These are phyloP conservation scores for Galeopterus variegatus DNA, from an alignment of 2,113 vertebrate species.

Conservation along the genomic window DNA sequence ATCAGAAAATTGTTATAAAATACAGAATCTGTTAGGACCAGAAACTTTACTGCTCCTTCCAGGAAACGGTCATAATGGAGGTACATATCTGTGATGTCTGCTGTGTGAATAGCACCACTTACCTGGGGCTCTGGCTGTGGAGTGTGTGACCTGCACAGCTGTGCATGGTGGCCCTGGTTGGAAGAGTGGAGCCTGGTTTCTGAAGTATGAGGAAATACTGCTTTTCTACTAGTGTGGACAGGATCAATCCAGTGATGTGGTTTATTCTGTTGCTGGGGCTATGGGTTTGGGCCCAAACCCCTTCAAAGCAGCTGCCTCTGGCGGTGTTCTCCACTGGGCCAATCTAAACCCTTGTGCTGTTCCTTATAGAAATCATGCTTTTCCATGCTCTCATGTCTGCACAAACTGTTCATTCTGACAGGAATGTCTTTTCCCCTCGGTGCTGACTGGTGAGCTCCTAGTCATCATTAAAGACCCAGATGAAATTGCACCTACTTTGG, in stretches of 20 bases:
- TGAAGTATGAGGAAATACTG: neutral
- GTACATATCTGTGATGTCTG: neutral
- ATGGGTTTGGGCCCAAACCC: neutral
- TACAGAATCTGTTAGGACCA: neutral
- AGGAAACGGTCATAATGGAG: neutral
- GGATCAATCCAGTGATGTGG: neutral
- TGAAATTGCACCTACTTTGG: neutral
- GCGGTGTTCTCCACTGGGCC: neutral
- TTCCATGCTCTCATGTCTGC: neutral
- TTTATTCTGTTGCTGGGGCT: neutral
- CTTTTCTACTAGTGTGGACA: neutral
- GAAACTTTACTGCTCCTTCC: neutral
- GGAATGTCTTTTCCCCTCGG: neutral
- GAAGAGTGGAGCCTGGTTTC: neutral
- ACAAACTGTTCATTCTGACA: neutral
- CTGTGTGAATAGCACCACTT: neutral
- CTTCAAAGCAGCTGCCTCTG: neutral
- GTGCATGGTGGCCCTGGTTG: neutral
- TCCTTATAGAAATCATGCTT: neutral
- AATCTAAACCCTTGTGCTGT: neutral
- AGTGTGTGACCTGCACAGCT: neutral
- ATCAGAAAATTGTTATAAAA: constrained; percentile 47
- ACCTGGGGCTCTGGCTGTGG: neutral
- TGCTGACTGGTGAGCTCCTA: neutral
- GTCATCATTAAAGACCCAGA: neutral